Conservation (phyloP, 2,888 invertebrate species). For the Elaeidobius kamerunicus region DNA sequence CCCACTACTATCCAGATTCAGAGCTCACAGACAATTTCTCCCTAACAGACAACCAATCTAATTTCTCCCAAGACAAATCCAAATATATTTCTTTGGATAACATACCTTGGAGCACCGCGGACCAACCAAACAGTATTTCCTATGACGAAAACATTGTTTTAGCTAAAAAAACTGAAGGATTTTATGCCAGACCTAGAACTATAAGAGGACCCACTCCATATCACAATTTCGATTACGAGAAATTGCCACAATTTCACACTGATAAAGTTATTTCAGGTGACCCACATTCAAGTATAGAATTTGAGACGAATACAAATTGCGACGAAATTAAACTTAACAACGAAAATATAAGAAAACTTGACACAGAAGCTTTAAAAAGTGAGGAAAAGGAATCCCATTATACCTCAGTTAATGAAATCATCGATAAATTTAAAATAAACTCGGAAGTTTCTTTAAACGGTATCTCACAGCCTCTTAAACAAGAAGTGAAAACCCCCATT, state of each 20-base stretch:
- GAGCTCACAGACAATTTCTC: slow-evolving; percentile 52
- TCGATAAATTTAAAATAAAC: slow-evolving; percentile 15
- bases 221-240: slow-evolving; percentile 33
- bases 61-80: slow-evolving; percentile 12
- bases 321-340: slow-evolving; percentile 43
- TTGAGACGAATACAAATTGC: slow-evolving; percentile 43
- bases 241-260: slow-evolving; percentile 19
- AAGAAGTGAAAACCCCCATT: slow-evolving; percentile 4
- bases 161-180: slow-evolving; percentile 40
- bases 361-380: slow-evolving; percentile 14
- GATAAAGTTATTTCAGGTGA: slow-evolving; percentile 6
- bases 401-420: slow-evolving; percentile 27
- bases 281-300: slow-evolving; percentile 28
- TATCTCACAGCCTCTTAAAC: background rate
- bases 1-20: slow-evolving; percentile 49
- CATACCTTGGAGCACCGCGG: slow-evolving; percentile 31
- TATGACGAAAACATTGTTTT: slow-evolving; percentile 49
- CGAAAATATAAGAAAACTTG: slow-evolving; percentile 38
- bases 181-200: slow-evolving; percentile 45
- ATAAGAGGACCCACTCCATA: slow-evolving; percentile 45
- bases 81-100: slow-evolving; percentile 23
- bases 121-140: slow-evolving; percentile 41
- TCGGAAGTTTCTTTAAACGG: background rate
- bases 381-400: slow-evolving; percentile 20
- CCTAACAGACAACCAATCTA: slow-evolving; percentile 42